These are phyloP conservation scores for Odontomachus brunneus DNA, from an alignment of 1,140 invertebrate species.

Conservation along the genomic window DNA sequence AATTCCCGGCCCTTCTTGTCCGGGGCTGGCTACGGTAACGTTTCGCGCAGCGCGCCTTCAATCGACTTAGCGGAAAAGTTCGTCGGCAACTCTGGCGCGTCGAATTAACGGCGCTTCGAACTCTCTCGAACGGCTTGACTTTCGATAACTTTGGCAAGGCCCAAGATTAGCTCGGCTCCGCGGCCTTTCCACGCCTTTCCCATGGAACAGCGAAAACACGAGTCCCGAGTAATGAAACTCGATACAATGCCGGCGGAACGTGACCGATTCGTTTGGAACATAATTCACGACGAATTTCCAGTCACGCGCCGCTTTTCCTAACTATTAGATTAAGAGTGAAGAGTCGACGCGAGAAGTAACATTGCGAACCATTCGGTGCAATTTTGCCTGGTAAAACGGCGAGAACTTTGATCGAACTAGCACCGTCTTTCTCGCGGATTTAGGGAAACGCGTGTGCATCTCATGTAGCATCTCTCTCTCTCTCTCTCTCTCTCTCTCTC, in stretches of 20 bases:
- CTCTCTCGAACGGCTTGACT: slow-evolving; percentile 8
- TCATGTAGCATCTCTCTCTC: background rate
- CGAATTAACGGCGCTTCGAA: slow-evolving; percentile 23
- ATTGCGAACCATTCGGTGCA: background rate
- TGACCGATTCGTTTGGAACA: slow-evolving; percentile 20
- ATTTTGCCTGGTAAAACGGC: background rate
- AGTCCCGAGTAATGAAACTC: background rate
- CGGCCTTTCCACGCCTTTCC: background rate
- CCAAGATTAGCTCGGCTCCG: background rate
- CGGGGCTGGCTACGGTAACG: background rate
- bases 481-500: too few species aligned
- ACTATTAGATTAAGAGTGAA: slow-evolving; percentile 15
- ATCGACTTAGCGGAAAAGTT: slow-evolving; percentile 33
- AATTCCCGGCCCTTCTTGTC: slow-evolving; percentile 6
- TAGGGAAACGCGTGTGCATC: slow-evolving; percentile 5
- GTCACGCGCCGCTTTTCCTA: background rate
- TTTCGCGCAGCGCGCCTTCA: background rate
- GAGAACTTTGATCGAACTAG: slow-evolving; percentile 15
- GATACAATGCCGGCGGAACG: background rate
- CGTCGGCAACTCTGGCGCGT: background rate
- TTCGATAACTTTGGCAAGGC: slow-evolving; percentile 17
- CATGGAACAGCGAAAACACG: background rate
- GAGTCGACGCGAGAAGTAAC: too few species aligned
- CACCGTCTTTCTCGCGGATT: slow-evolving; percentile 2
- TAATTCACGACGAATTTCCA: background rate